phyloP scores from a whole-genome alignment of 2,113 vertebrate species.

The Rhizomys pruinosus region DNA sequence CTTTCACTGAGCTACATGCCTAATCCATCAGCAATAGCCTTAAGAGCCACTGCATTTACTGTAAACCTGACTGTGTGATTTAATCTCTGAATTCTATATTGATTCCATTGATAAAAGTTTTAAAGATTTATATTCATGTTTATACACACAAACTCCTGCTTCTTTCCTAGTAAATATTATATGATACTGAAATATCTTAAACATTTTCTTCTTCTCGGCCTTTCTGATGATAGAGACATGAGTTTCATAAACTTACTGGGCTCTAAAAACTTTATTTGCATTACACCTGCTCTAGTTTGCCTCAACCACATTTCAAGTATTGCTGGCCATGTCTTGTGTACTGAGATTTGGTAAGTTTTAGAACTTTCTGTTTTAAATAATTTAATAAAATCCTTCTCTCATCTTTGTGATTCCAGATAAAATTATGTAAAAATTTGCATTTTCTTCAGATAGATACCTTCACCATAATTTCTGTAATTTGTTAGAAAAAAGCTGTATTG shows the following conservation, averaged over 20 bases:
- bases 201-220: not conserved
- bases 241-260: not conserved
- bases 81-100: not conserved
- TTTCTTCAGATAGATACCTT: not conserved
- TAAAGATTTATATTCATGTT: not conserved
- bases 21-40: not conserved
- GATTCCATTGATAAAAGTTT: not conserved
- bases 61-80: not conserved
- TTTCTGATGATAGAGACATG: not conserved
- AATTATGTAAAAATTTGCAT: not conserved
- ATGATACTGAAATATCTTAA: not conserved
- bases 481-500: not conserved
- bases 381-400: not conserved
- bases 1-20: not conserved
- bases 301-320: not conserved
- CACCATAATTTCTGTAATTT: not conserved
- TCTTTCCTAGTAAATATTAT: not conserved
- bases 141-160: not conserved
- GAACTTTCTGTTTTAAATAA: not conserved
- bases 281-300: not conserved
- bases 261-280: not conserved
- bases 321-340: not conserved
- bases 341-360: not conserved
- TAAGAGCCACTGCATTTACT: not conserved
- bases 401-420: not conserved